Percentiles rank a stretch among this genome's conserved stretches.
phyloP scores from a whole-genome alignment of 2,888 invertebrate genomes.

The Hemaris fuciformis region DNA sequence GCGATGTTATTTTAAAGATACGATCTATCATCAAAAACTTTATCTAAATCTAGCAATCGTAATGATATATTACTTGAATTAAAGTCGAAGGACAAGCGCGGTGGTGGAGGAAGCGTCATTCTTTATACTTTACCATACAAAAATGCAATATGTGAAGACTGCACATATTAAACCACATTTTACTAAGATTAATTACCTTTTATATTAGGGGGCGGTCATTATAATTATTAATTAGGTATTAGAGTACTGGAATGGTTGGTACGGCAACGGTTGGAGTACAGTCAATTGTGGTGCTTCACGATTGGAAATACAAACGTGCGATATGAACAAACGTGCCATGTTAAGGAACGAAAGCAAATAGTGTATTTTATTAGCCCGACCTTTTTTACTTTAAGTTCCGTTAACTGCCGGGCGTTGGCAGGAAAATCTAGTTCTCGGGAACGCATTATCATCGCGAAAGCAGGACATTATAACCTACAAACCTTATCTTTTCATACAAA shows the following conservation, averaged over 20 bases:
- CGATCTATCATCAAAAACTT: too few species aligned
- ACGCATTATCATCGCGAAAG: constrained; percentile 7
- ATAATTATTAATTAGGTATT: too few species aligned
- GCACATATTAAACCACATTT: too few species aligned
- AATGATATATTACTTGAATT: too few species aligned
- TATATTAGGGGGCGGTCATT: too few species aligned
- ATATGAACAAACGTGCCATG: not conserved
- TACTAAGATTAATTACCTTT: too few species aligned
- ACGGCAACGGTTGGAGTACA: not conserved
- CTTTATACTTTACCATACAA: too few species aligned
- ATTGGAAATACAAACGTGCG: not conserved
- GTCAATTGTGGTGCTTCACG: not conserved
- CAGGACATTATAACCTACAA: constrained; percentile 8
- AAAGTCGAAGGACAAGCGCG: too few species aligned
- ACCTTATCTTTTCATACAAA: constrained; percentile 6
- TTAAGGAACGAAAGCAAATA: not conserved
- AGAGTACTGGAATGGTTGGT: too few species aligned
- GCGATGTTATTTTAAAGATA: not conserved
- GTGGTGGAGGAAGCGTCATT: too few species aligned
- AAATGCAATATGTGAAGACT: too few species aligned
- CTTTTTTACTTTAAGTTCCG: constrained; percentile 1
- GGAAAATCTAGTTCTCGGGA: constrained; percentile 9
- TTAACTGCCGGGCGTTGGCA: not conserved
- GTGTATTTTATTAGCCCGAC: not conserved
- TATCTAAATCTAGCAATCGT: too few species aligned